Base-by-base conservation (phyloP, 1,140 invertebrate genomes). In the Polypedilum vanderplanki region DNA sequence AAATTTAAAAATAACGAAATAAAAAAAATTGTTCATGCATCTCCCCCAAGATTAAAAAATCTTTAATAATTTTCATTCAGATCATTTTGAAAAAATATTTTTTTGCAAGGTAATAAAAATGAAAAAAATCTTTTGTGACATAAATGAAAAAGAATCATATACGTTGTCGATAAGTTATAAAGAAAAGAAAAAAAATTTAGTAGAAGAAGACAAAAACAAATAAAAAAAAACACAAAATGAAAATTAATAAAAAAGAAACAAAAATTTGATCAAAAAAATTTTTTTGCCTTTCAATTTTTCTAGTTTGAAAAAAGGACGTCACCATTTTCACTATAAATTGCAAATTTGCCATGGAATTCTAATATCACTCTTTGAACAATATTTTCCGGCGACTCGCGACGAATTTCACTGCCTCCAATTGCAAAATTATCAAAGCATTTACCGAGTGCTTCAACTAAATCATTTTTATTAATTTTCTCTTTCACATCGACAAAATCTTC, bases 251-350 rank as follows among this genome's bases (percentile, higher is more conserved):
- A 18, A 70, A 70, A 18, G 65, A 70, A 20, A 70, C 65, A 70
- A 70, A 20, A 20, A 70, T 70, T 70, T 70, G 65, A 70, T 18
- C 17, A 70, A 70, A 70, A 70, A 70, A 67, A 67, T 67, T 67
- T 18, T 67, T 67, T 67, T 67, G n/a, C 17, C 7, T 9, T 70
- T 70, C 18, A 70, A 70, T 5, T 18, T 18, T n/a, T 18, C 20
- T 22, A 70, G 10, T 70, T 70, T 8, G 18, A 7, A 22, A 18
- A 70, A 1, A 70, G 7, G 10, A 70, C 65, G 10, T 70, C 20
- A 9, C 65, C 65, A 70, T 20, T 70, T 10, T 70, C 65, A 70
- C 20, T 22, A 70, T 70, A 70, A 70, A 70, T 70, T 70, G 65
- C 18, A 70, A 70, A 20, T 20, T 70, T 70, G 17, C 65, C 65